Conservation (phyloP, 2,797 vertebrate species). For the Phataginus tetradactyla region DNA sequence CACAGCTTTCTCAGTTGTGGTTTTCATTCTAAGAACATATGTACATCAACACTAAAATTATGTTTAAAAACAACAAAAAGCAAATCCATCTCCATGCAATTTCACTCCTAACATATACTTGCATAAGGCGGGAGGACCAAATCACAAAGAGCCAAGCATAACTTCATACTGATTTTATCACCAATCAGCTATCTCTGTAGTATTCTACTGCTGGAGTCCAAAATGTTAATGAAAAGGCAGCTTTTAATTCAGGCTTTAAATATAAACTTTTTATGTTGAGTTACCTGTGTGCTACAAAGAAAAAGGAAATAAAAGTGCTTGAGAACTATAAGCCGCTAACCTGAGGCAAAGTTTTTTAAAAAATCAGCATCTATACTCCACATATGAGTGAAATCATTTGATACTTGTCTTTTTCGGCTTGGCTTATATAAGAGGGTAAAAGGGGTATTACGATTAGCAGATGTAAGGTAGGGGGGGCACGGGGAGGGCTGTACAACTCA, state of each 20-base stretch:
- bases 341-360: constrained; percentile 9
- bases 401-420: too few species aligned
- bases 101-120: constrained; percentile 19
- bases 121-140: not conserved
- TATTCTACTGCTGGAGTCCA: not conserved
- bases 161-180: constrained; percentile 31
- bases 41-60: not conserved
- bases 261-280: constrained; percentile 9
- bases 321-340: not conserved
- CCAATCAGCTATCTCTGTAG: not conserved
- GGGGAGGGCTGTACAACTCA: too few species aligned
- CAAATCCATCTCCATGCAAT: not conserved
- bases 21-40: constrained; percentile 36
- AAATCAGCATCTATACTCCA: not conserved
- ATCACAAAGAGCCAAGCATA: constrained; percentile 1
- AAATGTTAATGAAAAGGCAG: constrained; percentile 29
- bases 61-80: not conserved
- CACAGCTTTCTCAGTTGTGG: not conserved
- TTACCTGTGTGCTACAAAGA: not conserved
- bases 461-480: too few species aligned
- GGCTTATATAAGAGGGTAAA: too few species aligned
- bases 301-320: not conserved
- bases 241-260: constrained; percentile 16
- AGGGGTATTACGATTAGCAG: too few species aligned
- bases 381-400: too few species aligned